Percentiles rank a stretch among this genome's conserved stretches.
phyloP scores from a whole-genome alignment of 2,113 vertebrate genomes.

The Tenebrosternarchus preto region DNA sequence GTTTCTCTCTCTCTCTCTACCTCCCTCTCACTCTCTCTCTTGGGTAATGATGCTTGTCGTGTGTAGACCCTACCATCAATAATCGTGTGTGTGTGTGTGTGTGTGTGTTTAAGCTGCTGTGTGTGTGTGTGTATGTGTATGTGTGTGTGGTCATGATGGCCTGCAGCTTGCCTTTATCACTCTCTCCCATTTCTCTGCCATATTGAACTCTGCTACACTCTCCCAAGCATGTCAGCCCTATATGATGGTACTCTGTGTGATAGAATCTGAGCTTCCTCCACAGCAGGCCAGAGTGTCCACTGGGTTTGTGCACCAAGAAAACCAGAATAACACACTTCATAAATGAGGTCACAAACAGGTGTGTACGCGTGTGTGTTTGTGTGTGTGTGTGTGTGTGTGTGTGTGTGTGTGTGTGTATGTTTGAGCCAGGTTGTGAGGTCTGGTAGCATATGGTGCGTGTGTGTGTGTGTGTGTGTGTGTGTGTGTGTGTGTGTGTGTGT shows the following conservation, averaged over 20 bases:
- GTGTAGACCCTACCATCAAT: too few species aligned
- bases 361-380: conserved; percentile 17
- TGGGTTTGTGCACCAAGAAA: conserved; percentile 55
- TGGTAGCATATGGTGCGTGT: conserved; percentile 71
- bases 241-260: too few species aligned
- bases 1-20: conserved; percentile 13
- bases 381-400: conserved; percentile 45
- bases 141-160: too few species aligned
- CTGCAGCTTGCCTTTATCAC: too few species aligned
- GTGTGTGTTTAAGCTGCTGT: too few species aligned
- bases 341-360: conserved; percentile 42
- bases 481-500: conserved; percentile 50
- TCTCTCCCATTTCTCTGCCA: too few species aligned
- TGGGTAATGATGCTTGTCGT: conserved; percentile 53
- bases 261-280: too few species aligned
- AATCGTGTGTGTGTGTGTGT: too few species aligned
- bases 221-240: too few species aligned
- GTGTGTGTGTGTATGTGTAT: too few species aligned
- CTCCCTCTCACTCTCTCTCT: background rate
- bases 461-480: conserved; percentile 52
- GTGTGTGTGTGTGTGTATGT: conserved; percentile 48
- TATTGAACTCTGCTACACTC: too few species aligned
- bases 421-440: conserved; percentile 65
- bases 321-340: conserved; percentile 47
- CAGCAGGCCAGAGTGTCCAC: too few species aligned